phyloP scores from a whole-genome alignment of 1,140 invertebrate species.

The Sminthurinus signatus region DNA sequence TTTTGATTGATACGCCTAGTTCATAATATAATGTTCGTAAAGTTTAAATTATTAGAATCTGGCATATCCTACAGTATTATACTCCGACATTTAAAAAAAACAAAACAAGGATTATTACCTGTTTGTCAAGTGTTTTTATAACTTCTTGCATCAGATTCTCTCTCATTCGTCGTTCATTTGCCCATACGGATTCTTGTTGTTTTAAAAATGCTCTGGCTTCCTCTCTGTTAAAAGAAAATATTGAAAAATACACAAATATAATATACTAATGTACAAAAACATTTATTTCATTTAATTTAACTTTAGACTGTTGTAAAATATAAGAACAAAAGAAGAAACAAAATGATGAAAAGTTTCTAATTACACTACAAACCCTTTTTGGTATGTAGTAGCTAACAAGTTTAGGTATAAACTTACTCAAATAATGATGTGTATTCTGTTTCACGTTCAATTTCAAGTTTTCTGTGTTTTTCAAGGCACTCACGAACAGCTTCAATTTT shows the following conservation, averaged over 20 bases:
- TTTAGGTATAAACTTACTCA: constrained; percentile 4
- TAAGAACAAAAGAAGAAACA: no score
- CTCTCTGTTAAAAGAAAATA: constrained; percentile 3
- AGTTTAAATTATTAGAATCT: background rate
- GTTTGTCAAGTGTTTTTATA: background rate
- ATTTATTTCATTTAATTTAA: no score
- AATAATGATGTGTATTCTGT: constrained; percentile 2
- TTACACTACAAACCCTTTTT: no score
- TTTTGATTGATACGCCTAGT: no score
- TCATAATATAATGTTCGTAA: background rate
- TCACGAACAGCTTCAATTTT: background rate
- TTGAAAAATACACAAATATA: no score
- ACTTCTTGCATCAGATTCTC: constrained; percentile 11
- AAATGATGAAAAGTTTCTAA: no score
- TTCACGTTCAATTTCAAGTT: background rate
- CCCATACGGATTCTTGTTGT: constrained; percentile 7
- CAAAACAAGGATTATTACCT: no score
- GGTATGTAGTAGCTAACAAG: no score
- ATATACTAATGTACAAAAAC: no score
- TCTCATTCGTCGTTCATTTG: constrained; percentile 5
- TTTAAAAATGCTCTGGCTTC: constrained; percentile 6
- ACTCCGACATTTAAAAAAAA: no score
- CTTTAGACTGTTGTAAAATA: no score
- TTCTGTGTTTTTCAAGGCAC: background rate
- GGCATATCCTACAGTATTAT: no score